These are phyloP conservation scores for Hirtodrosophila trivittata DNA, from an alignment of 2,888 invertebrate genomes.

Conservation along the genomic window DNA sequence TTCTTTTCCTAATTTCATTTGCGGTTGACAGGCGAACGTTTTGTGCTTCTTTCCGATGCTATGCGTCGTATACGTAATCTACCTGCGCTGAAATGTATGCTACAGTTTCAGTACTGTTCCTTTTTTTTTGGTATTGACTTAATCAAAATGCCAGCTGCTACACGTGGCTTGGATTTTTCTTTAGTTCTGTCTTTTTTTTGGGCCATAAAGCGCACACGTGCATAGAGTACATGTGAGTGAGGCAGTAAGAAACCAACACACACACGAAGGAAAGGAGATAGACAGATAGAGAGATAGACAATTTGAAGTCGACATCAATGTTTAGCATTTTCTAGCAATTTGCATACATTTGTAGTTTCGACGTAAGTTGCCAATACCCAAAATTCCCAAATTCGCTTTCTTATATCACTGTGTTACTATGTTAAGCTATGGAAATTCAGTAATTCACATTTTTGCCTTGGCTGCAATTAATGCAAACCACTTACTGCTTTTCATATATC, in stretches of 20 bases:
- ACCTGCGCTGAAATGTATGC: conserved; percentile 38
- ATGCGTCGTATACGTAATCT: conserved; percentile 45
- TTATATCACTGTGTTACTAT: conserved; percentile 7
- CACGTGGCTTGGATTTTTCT: conserved; percentile 45
- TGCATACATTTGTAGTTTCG: conserved; percentile 51
- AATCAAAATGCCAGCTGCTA: conserved; percentile 58
- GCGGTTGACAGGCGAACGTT: conserved; percentile 50
- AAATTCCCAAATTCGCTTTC: conserved; percentile 11
- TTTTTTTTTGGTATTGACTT: conserved; percentile 34
- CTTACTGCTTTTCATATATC: conserved; percentile 26
- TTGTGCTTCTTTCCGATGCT: conserved; percentile 36
- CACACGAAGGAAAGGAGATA: not conserved
- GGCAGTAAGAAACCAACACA: conserved; percentile 5
- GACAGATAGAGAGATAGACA: conserved; percentile 5
- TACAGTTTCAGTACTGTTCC: conserved; percentile 20
- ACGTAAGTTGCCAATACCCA: conserved; percentile 22
- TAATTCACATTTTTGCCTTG: conserved; percentile 21
- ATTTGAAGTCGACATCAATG: conserved; percentile 34
- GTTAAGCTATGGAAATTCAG: conserved; percentile 4
- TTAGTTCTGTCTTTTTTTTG: conserved; percentile 22
- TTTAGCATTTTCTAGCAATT: conserved; percentile 55
- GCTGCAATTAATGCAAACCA: conserved; percentile 52
- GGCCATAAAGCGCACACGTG: conserved; percentile 60
- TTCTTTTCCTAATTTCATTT: conserved; percentile 27
- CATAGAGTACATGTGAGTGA: conserved; percentile 33